Evolutionary conservation across 1,140 invertebrate genomes (phyloP).

Genomic region (Eulimnadia texana): DNA sequence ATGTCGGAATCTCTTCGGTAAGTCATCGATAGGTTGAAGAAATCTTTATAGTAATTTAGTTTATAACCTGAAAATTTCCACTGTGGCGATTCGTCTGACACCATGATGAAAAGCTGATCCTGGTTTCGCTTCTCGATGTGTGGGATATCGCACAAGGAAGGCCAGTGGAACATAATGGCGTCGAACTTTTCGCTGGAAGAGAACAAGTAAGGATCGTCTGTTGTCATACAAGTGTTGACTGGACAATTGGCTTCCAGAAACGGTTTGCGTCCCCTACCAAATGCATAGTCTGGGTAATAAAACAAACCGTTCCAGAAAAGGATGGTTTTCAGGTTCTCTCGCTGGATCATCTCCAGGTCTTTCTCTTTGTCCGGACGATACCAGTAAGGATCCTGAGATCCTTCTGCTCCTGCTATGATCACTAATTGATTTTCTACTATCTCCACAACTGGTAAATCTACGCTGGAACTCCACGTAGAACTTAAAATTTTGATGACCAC

Average conservation of each 20-base stretch:
- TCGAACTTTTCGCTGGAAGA: constrained; percentile 57
- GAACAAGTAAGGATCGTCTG: constrained; percentile 37
- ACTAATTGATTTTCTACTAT: too few species aligned
- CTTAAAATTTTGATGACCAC: too few species aligned
- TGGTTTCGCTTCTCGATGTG: constrained; percentile 45
- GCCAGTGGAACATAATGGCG: constrained; percentile 73
- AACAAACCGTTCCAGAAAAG: constrained; percentile 60
- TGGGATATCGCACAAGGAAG: constrained; percentile 45
- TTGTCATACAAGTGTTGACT: constrained; percentile 58
- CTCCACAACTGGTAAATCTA: too few species aligned
- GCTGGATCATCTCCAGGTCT: neutral
- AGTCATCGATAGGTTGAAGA: constrained; percentile 16
- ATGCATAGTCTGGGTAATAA: constrained; percentile 1
- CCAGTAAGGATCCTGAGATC: neutral
- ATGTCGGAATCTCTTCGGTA: constrained; percentile 17
- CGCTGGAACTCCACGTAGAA: too few species aligned
- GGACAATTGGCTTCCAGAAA: constrained; percentile 52
- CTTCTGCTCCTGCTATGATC: too few species aligned
- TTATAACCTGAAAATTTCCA: constrained; percentile 6
- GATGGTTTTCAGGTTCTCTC: constrained; percentile 49
- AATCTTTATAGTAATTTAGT: constrained; percentile 6
- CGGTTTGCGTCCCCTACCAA: constrained; percentile 43
- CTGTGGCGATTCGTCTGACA: neutral
- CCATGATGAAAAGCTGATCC: constrained; percentile 26
- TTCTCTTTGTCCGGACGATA: neutral